Evolutionary conservation across 1,140 invertebrate species (phyloP), one percentile per base, ranked within the genome.

Genomic region (Drosophila chauvacae): DNA sequence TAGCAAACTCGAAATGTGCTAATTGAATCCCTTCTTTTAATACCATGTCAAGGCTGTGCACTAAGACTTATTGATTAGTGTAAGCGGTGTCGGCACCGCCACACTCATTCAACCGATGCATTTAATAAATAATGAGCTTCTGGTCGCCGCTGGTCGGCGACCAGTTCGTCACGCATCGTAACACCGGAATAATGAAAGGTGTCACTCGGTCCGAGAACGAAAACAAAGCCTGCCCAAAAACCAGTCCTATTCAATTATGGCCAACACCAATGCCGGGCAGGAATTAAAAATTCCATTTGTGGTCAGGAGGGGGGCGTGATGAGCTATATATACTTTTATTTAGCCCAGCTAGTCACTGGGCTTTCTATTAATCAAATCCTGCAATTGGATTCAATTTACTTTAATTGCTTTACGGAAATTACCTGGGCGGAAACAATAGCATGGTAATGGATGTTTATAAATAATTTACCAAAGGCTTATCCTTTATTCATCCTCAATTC

Each of bases 251-350:
- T 80, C 75, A 77, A 87, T 86, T 82, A 82, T 45, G 48, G 44
- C 44, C 44, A 33, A 33, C 35, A 57, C 33, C 57, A 28, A 13
- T 51, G 47, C 18, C 53, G 48, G 51, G 9, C 20, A 56, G 3
- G 50, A 35, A 87, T 87, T 83, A 73, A 87, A 87, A 83, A 86
- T 87, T 82, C 79, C 39, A 79, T 85, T 85, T 74, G 26, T 35
- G 26, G 10, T 45, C 18, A n/a, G 16, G 23, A 13, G n/a, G 28
- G 50, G 37, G 61, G 58, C 58, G 79, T 79, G 51, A 69, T 48
- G 65, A 66, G 65, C 51, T 28, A 23, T 20, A 20, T 11, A 72
- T n/a, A 41, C 37, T 68, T 47, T 45, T 61, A 50, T 60, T 72
- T 18, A 77, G 57, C 44, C 48, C 26, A 50, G 47, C 48, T n/a